Conservation (phyloP, 2,113 vertebrate genomes). For the Nettapus auritus region DNA sequence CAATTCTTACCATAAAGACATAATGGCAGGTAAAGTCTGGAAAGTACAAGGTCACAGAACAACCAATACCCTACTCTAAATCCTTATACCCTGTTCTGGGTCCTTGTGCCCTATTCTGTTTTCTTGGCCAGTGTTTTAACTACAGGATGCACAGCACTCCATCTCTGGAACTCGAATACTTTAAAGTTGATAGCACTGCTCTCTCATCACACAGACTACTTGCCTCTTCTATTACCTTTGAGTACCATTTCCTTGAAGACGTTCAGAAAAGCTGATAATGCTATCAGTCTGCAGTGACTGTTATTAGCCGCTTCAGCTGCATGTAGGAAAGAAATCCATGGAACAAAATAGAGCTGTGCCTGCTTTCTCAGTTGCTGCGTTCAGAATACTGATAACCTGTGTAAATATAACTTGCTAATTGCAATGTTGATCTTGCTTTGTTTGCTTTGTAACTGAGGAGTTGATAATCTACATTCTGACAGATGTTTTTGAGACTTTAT, state of each 20-base stretch:
- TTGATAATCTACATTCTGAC: not conserved
- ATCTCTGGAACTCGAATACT: not conserved
- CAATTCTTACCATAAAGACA: not conserved
- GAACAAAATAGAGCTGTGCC: not conserved
- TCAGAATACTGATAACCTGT: not conserved
- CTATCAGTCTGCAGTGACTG: not conserved
- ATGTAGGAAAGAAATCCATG: not conserved
- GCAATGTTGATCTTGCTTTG: not conserved
- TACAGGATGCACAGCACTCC: fast-evolving
- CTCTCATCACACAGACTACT: not conserved
- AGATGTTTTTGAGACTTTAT: not conserved
- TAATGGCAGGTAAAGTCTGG: not conserved
- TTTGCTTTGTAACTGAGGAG: not conserved
- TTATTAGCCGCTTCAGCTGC: not conserved
- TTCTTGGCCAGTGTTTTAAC: not conserved
- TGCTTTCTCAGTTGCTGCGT: not conserved
- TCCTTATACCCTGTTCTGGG: fast-evolving
- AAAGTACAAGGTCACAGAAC: not conserved
- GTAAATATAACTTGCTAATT: not conserved
- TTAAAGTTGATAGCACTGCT: not conserved
- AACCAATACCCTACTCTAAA: not conserved
- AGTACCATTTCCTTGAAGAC: not conserved
- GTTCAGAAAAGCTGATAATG: not conserved
- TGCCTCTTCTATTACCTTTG: not conserved
- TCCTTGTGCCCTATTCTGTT: not conserved